A percentile compares a stretch with the other conserved stretches of the same genome.
Evolutionary conservation across 2,888 invertebrate species (phyloP).

Genomic region (Mythimna pallens): DNA sequence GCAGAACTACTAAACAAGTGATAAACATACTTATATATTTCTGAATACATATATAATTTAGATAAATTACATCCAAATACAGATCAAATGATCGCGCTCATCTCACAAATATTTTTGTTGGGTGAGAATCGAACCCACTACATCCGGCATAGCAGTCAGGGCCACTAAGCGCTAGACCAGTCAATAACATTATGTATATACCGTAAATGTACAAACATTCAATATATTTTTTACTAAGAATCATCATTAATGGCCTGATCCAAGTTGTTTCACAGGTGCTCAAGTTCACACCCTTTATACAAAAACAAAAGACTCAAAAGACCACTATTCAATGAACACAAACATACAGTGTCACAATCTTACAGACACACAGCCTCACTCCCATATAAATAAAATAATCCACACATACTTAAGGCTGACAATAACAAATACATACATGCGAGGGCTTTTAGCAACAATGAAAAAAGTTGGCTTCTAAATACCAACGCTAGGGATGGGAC

Average conservation of each 20-base stretch:
- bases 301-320: background rate
- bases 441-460: slow-evolving; percentile 74
- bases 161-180: too few species aligned
- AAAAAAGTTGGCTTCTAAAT: slow-evolving; percentile 67
- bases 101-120: too few species aligned
- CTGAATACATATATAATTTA: too few species aligned
- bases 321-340: slow-evolving; percentile 26
- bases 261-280: background rate
- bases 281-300: slow-evolving; percentile 2
- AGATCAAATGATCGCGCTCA: too few species aligned
- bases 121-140: too few species aligned
- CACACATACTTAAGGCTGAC: slow-evolving; percentile 64
- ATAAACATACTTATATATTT: too few species aligned
- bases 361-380: slow-evolving; percentile 36
- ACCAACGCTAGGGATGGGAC: slow-evolving; percentile 56
- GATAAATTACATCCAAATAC: too few species aligned
- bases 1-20: too few species aligned
- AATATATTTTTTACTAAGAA: background rate
- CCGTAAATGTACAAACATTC: too few species aligned
- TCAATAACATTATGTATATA: too few species aligned
- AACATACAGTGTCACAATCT: slow-evolving; percentile 39
- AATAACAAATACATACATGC: slow-evolving; percentile 73
- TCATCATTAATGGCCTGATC: background rate
- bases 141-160: too few species aligned
- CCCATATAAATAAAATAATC: slow-evolving; percentile 59